Evolutionary conservation across 2,113 vertebrate species (phyloP), one percentile per base, ranked within the genome.

Genomic region (Leucopsar rothschildi): DNA sequence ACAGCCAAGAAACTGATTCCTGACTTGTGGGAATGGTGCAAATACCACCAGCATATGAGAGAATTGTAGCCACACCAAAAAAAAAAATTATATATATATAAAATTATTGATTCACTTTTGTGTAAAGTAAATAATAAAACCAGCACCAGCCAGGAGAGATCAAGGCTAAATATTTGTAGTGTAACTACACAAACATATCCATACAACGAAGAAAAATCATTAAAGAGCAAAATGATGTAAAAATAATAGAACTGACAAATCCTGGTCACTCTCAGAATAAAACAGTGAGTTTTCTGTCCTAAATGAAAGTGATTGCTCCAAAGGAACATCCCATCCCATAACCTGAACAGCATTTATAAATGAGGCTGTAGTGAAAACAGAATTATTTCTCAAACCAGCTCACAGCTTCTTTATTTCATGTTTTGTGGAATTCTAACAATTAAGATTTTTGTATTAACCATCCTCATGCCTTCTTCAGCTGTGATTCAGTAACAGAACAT

Each of bases 391-490:
- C 53, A 94, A 78, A 92, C 60, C 69, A 78, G 60, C 40, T 57
- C 87, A 66, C 9, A 85, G 61, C 10, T 64, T 93, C 45, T 94
- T 72, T 79, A 81, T 90, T 95, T 93, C 44, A 76, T 77, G 14
- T 71, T 65, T 88, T 78, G 69, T 17, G 7, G 52, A 75, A 81
- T 50, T 59, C 83, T 80, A 91, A 93, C 86, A 95, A 95, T 90
- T 93, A 93, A 92, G 60, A 70, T 83, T 96, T 96, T 77, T 79
- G 31, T 86, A 94, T 93, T 96, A 97, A 78, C 90, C 84, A 94
- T 97, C 94, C 97, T 76, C 73, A 71, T 82, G 31, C 75, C 94
- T 93, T 68, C 90, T 97, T 96, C 77, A 63, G 73, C 69, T 79
- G 79, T 97, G 94, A 93, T 57, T 97, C 72, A 95, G 37, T 49